Conservation (phyloP, 2,113 vertebrate genomes). For the Thunnus maccoyii region DNA sequence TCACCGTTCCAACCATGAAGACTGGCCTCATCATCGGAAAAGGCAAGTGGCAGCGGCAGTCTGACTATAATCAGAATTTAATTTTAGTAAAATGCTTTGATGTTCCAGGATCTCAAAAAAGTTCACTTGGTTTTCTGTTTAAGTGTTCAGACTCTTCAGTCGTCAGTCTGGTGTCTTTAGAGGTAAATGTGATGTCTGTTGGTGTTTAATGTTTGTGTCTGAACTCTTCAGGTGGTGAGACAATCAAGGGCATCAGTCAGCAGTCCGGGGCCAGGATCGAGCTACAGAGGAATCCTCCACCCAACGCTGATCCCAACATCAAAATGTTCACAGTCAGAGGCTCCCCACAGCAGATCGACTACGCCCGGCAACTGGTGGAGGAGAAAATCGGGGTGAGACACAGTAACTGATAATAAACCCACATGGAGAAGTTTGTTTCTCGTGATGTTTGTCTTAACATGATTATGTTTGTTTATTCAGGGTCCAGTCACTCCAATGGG, state of each 20-base stretch:
- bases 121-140: not conserved
- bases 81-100: too few relatives aligned
- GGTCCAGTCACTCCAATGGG: conserved; percentile 97
- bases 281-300: conserved; percentile 96
- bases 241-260: conserved; percentile 98
- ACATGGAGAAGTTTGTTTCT: rapidly evolving
- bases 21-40: conserved; percentile 99
- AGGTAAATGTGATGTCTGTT: too few relatives aligned
- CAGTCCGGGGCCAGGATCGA: conserved; percentile 98
- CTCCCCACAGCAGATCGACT: conserved; percentile 97
- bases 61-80: too few relatives aligned
- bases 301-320: conserved; percentile 96
- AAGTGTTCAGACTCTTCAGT: too few relatives aligned
- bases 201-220: not conserved
- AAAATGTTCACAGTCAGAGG: conserved; percentile 98
- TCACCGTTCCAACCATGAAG: conserved; percentile 98
- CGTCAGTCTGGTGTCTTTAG: too few relatives aligned
- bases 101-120: too few relatives aligned
- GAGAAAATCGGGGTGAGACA: conserved; percentile 97
- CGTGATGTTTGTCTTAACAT: too few relatives aligned
- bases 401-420: rapidly evolving
- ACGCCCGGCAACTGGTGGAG: conserved; percentile 96
- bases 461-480: conserved; percentile 71
- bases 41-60: conserved; percentile 76
- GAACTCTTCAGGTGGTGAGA: conserved; percentile 91